These are phyloP conservation scores for Tuta absoluta DNA, from an alignment of 2,888 invertebrate species.

Conservation along the genomic window DNA sequence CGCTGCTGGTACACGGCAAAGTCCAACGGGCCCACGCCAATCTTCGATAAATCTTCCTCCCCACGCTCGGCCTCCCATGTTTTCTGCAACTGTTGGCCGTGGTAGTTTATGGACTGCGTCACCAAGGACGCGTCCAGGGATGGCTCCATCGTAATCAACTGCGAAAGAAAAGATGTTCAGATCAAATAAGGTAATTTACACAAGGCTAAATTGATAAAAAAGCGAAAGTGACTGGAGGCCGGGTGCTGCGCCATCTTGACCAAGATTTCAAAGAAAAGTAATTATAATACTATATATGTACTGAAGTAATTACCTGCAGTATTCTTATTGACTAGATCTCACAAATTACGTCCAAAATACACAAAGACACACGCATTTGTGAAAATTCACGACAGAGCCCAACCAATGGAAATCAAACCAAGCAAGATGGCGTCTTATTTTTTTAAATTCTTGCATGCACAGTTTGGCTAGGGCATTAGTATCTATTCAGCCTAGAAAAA, in stretches of 20 bases:
- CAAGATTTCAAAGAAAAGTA: background rate
- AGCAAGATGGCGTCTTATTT: constrained; percentile 11
- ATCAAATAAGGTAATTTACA: background rate
- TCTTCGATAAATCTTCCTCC: constrained; percentile 85
- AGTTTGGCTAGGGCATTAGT: too few species aligned
- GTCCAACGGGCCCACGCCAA: constrained; percentile 82
- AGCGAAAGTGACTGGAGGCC: constrained; percentile 15
- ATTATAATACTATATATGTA: background rate
- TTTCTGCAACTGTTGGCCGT: constrained; percentile 93
- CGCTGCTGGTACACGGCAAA: constrained; percentile 89
- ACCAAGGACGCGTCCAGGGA: constrained; percentile 80
- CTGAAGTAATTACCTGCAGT: constrained; percentile 2
- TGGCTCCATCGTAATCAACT: constrained; percentile 57
- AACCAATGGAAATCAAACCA: background rate
- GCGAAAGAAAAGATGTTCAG: background rate
- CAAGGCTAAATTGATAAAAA: background rate
- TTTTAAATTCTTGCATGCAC: background rate
- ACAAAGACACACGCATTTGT: constrained; percentile 10
- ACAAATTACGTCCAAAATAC: constrained; percentile 3
- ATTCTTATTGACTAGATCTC: constrained; percentile 1
- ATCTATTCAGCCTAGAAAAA: too few species aligned
- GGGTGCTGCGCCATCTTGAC: constrained; percentile 21
- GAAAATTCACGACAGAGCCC: background rate
- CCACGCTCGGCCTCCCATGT: constrained; percentile 93
- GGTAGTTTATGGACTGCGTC: constrained; percentile 89